A percentile compares a stretch with the other conserved stretches of the same genome.
Evolutionary conservation across 2,888 invertebrate species (phyloP).

Genomic region (Ormyrus pomaceus): DNA sequence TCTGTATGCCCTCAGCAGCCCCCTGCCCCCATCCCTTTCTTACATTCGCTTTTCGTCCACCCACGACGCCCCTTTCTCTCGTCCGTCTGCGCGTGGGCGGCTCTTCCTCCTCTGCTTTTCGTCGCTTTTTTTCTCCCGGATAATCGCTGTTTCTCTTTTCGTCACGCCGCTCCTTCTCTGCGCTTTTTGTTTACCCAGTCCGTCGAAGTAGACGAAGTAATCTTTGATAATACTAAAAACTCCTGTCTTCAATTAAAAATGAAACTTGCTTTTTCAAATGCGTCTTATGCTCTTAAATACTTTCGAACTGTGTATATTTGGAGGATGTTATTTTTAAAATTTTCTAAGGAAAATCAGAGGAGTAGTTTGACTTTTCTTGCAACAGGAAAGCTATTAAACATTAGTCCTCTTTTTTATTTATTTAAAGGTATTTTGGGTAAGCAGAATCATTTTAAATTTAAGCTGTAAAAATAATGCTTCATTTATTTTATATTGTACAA

Average conservation of each 20-base stretch:
- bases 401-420: no score
- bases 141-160: slow-evolving; percentile 38
- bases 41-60: slow-evolving; percentile 36
- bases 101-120: slow-evolving; percentile 17
- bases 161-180: background rate
- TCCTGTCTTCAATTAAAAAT: background rate
- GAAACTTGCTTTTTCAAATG: background rate
- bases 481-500: no score
- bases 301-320: background rate
- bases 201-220: background rate
- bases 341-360: no score
- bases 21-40: background rate
- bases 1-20: background rate
- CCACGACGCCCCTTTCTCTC: slow-evolving; percentile 43
- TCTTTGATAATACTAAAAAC: background rate
- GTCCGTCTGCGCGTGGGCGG: slow-evolving; percentile 21
- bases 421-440: no score
- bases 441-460: no score
- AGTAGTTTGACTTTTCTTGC: no score
- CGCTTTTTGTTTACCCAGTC: no score
- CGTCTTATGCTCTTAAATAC: slow-evolving; percentile 26
- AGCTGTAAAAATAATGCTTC: no score
- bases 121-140: slow-evolving; percentile 19
- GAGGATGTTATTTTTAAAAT: background rate
- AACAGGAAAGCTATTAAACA: no score